phyloP scores from a whole-genome alignment of 2,113 vertebrate species.

The Oryzias melastigma region DNA sequence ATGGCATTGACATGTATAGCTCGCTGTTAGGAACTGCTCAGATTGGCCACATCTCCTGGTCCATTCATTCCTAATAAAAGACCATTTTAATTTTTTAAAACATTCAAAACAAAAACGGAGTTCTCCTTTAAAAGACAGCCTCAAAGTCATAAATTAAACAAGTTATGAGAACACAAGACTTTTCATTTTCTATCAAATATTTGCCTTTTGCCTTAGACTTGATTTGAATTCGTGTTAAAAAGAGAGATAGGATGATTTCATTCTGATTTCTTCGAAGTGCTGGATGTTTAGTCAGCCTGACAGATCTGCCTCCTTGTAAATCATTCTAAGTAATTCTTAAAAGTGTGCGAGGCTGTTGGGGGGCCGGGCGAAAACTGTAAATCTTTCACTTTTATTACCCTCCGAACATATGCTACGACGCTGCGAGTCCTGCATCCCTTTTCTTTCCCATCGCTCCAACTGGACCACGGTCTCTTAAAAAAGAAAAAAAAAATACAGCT shows the following conservation, averaged over 20 bases:
- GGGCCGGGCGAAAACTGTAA: constrained; percentile 96
- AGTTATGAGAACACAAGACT: constrained; percentile 6
- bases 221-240: constrained; percentile 15
- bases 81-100: constrained; percentile 46
- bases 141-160: not conserved
- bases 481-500: constrained; percentile 10
- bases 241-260: constrained; percentile 37
- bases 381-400: constrained; percentile 99
- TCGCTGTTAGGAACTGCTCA: constrained; percentile 75
- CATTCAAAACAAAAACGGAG: not conserved
- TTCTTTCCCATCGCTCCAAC: constrained; percentile 74
- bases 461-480: constrained; percentile 69
- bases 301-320: constrained; percentile 95
- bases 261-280: constrained; percentile 53
- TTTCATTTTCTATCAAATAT: constrained; percentile 18
- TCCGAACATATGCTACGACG: constrained; percentile 96
- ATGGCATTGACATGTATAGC: constrained; percentile 55
- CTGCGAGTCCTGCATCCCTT: constrained; percentile 87
- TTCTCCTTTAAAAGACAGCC: not conserved
- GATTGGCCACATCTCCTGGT: constrained; percentile 74
- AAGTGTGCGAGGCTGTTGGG: constrained; percentile 95
- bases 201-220: not conserved
- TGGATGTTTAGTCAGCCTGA: constrained; percentile 87
- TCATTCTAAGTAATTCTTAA: constrained; percentile 98
- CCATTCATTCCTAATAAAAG: constrained; percentile 63